Evolutionary conservation across 1,140 invertebrate species (phyloP), one percentile per base, ranked within the genome.

Genomic region (Homalodisca vitripennis): DNA sequence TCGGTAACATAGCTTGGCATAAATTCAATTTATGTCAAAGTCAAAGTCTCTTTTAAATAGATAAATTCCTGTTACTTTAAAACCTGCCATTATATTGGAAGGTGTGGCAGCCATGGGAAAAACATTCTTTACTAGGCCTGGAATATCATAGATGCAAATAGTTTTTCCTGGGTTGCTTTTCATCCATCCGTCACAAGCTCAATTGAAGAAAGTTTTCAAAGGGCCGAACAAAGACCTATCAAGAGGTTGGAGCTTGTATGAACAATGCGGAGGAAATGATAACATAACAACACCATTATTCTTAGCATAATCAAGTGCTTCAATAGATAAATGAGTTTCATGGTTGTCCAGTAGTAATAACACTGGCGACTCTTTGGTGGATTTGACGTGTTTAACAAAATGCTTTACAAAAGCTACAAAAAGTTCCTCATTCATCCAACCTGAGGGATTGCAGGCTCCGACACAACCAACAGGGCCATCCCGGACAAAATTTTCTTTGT

Each of bases 341-440:
- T 80, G 73, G 67, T 77, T 76, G 66, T 77, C 75, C 20, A 72
- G 60, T 12, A 74, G 60, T 14, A 76, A 32, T 22, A 76, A 41
- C 63, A 71, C 55, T 55, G 70, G 62, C 69, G 53, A 64, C 26
- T 68, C 55, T 67, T 48, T 41, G 32, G 51, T 65, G 53, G 67
- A 69, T 29, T 72, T 75, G 2, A 74, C 72, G 70, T 78, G 69
- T 65, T 71, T 70, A 48, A 78, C 55, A 71, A 79, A 78, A 75
- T 82, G 78, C 64, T 78, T 62, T 30, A 82, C 66, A 66, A 79
- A 78, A 53, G 71, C 53, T 30, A 79, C 30, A 77, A 84, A 84
- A 70, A 78, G 71, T 17, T 75, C 70, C 20, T 70, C 73, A n/a
- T 73, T 81, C 78, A 84, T 83, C 81, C 83, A 84, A 2, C 82